Base-by-base conservation (phyloP, 2,888 invertebrate genomes). In the Nomada flava region DNA sequence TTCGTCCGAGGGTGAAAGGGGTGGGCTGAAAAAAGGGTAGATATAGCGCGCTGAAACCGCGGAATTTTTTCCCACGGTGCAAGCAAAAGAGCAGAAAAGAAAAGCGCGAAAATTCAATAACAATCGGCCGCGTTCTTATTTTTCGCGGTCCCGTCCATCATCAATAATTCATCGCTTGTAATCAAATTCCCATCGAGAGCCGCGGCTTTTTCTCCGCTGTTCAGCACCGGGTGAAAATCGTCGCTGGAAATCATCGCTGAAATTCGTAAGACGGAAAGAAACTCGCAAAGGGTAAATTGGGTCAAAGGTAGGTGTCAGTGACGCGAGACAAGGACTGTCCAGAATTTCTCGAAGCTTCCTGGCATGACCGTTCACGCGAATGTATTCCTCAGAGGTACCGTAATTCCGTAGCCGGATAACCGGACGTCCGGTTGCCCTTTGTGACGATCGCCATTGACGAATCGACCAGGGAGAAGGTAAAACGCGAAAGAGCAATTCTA, bases 361-460 rank as follows among this genome's bases (percentile, higher is more conserved):
- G 13, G 20, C 15, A n/a, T 18, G 7, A 23, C 2, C 47, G 50
- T 26, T 36, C 52, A 59, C 62, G 64, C 70, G 85, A 86, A 84
- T 79, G 65, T 86, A 86, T 78, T 87, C 76, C 74, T 65, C 62
- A 64, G 55, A 63, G 86, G 82, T 76, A 62, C 59, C 47, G 76
- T 79, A 83, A 79, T 86, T 71, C 82, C 76, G 68, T 79, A 76
- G 57, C 76, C 76, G 79, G 69, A 79, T 82, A 84, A 83, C 72
- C 68, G 64, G 74, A 73, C 78, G 77, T 77, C 84, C 76, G 69
- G 55, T 36, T 62, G 64, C 69, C 59, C 74, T 85, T 89, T 89
- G 84, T 85, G 62, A 64, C 18, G 47, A 20, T 50, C 53, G 10
- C 75, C 78, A 79, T 83, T 76, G 79, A 82, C 76, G 86, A 63